A percentile compares a stretch with the other conserved stretches of the same genome.
phyloP scores from a whole-genome alignment of 1,140 invertebrate species.

The Ceratina australensis region DNA sequence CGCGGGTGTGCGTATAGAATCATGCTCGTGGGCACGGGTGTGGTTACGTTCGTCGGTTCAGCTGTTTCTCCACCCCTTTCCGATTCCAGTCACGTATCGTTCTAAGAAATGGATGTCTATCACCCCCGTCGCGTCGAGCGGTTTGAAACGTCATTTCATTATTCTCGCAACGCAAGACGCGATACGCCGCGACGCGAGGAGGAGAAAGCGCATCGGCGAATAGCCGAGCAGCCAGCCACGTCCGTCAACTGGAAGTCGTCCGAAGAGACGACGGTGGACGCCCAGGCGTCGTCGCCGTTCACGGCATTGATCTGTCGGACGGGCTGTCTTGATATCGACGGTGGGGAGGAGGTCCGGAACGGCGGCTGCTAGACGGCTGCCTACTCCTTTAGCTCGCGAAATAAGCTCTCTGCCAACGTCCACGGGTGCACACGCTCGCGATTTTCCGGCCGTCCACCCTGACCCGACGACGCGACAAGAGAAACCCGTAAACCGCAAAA shows the following conservation, averaged over 20 bases:
- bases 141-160: not conserved
- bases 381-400: conserved; percentile 44
- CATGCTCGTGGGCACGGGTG: conserved; percentile 57
- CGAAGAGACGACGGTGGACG: conserved; percentile 67
- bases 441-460: not conserved
- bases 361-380: conserved; percentile 61
- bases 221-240: not conserved
- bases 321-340: conserved; percentile 77
- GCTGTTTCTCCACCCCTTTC: conserved; percentile 3
- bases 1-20: conserved; percentile 77
- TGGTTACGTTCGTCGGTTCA: conserved; percentile 58
- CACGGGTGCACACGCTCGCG: not conserved
- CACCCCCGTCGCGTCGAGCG: not conserved
- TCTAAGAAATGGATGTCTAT: not conserved
- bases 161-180: not conserved
- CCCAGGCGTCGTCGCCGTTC: conserved; percentile 74
- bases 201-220: not conserved
- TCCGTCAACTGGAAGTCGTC: conserved; percentile 52
- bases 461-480: not conserved
- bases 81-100: not conserved
- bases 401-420: conserved; percentile 11
- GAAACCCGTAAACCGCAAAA: conserved; percentile 6
- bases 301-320: conserved; percentile 78
- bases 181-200: not conserved
- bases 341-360: conserved; percentile 62